Percentiles rank a stretch among this genome's conserved stretches.
Evolutionary conservation across 2,113 vertebrate genomes (phyloP).

Genomic region (Prochilodus magdalenae): DNA sequence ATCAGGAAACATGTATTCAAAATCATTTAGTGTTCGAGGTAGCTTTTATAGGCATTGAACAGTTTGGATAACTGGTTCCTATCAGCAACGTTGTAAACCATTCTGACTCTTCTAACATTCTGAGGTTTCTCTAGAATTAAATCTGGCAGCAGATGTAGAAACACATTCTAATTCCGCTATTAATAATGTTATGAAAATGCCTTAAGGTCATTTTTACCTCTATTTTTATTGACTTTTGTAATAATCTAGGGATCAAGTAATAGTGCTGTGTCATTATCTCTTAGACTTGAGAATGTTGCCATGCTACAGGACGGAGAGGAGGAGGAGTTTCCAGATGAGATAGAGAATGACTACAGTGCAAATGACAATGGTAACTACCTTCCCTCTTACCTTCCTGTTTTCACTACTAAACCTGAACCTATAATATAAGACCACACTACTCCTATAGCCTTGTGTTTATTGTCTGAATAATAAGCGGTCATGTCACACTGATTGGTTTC

Average conservation of each 20-base stretch:
- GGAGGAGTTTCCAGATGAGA: constrained; percentile 82
- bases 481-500: not conserved
- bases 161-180: too few species aligned
- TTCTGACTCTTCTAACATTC: too few species aligned
- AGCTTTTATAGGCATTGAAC: too few species aligned
- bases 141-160: too few species aligned
- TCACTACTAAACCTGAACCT: not conserved
- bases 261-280: not conserved
- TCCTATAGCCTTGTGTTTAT: not conserved
- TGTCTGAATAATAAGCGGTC: not conserved
- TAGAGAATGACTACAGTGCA: constrained; percentile 79
- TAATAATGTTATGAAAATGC: too few species aligned
- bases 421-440: not conserved
- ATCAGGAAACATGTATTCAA: too few species aligned
- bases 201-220: too few species aligned
- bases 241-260: not conserved
- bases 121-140: too few species aligned
- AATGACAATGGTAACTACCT: constrained; percentile 62
- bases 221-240: too few species aligned
- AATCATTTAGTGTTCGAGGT: too few species aligned
- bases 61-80: too few species aligned
- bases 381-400: constrained; percentile 1
- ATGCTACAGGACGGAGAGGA: constrained; percentile 71
- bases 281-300: constrained; percentile 59
- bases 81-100: too few species aligned